Evolutionary conservation across 2,797 vertebrate genomes (phyloP).

Genomic region (Microcaecilia unicolor): DNA sequence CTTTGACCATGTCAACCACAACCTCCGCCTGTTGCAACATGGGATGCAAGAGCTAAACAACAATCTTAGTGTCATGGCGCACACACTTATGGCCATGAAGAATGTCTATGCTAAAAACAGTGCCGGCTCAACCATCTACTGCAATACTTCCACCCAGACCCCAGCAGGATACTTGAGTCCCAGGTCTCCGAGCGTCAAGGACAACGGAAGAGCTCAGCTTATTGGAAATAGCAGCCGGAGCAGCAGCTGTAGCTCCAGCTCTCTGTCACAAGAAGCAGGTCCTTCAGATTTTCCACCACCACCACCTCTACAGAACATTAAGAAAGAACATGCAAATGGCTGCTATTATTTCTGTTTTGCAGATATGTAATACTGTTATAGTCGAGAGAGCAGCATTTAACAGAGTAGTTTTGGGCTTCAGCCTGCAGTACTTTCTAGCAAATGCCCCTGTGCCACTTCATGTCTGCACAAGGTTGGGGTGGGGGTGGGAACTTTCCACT

Average conservation of each 20-base stretch:
- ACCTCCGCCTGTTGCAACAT: constrained; percentile 40
- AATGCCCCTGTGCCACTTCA: neutral
- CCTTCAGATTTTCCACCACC: constrained; percentile 36
- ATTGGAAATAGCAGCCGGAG: constrained; percentile 44
- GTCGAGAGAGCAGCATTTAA: constrained; percentile 9
- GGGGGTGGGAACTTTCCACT: constrained; percentile 25
- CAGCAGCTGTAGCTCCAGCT: constrained; percentile 46
- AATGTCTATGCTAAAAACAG: constrained; percentile 39
- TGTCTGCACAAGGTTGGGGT: too few relatives aligned
- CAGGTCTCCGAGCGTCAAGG: constrained; percentile 33
- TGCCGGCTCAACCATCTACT: constrained; percentile 12
- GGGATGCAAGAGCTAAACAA: constrained; percentile 45
- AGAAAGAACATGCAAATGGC: constrained; percentile 46
- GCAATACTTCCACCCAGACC: constrained; percentile 35
- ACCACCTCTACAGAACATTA: constrained; percentile 35
- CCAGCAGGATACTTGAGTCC: constrained; percentile 40
- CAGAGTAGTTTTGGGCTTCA: constrained; percentile 16
- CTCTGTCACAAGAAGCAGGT: constrained; percentile 36
- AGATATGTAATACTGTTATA: constrained; percentile 36
- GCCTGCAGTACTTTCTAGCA: constrained; percentile 7
- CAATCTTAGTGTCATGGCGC: constrained; percentile 39
- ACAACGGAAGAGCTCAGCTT: constrained; percentile 24
- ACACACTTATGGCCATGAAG: constrained; percentile 37
- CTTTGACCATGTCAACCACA: constrained; percentile 44
- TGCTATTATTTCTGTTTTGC: constrained; percentile 52